These are phyloP conservation scores for Steinernema scapterisci DNA, from an alignment of 2,888 invertebrate genomes.

Conservation along the genomic window DNA sequence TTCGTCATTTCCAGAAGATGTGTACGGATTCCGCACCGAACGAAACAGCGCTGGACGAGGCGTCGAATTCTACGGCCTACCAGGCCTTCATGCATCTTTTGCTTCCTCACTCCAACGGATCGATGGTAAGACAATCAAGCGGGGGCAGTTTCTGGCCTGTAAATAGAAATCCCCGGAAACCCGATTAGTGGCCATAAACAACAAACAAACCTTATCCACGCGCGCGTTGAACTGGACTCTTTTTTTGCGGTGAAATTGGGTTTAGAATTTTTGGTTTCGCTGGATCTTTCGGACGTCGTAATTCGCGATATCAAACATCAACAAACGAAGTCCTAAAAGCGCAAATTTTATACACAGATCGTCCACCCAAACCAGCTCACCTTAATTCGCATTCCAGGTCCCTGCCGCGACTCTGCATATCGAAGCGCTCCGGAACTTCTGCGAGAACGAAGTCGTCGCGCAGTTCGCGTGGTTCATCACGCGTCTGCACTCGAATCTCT, in stretches of 20 bases:
- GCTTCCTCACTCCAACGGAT: not conserved
- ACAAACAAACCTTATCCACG: too few species aligned
- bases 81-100: slow-evolving; percentile 6
- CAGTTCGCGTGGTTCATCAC: slow-evolving; percentile 32
- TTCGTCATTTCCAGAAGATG: not conserved
- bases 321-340: too few species aligned
- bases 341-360: too few species aligned
- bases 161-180: too few species aligned
- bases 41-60: slow-evolving; percentile 24
- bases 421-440: slow-evolving; percentile 19
- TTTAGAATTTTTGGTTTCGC: too few species aligned
- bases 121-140: not conserved
- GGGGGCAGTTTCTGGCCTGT: too few species aligned
- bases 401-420: slow-evolving; percentile 33
- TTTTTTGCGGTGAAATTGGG: too few species aligned
- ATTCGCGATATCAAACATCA: too few species aligned
- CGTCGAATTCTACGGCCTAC: slow-evolving; percentile 21
- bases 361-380: too few species aligned
- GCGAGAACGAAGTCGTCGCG: slow-evolving; percentile 34
- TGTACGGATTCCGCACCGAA: not conserved
- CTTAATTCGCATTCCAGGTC: not conserved
- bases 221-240: too few species aligned
- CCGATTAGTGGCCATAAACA: too few species aligned
- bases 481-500: slow-evolving; percentile 27
- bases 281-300: too few species aligned